phyloP scores from a whole-genome alignment of 2,888 invertebrate genomes.

The Dryococelus australis region DNA sequence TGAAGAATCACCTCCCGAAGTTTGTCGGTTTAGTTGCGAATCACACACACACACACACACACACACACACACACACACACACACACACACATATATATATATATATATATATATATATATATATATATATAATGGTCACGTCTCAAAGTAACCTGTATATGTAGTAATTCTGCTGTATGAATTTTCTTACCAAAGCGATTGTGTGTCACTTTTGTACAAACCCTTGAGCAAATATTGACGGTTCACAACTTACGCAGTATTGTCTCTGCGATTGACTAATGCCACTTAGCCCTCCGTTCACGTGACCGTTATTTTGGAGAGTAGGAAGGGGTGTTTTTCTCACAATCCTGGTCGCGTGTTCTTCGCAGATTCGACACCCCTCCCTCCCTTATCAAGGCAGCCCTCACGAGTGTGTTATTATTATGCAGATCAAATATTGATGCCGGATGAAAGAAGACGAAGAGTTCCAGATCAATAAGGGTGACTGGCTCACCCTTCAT shows the following conservation, averaged over 20 bases:
- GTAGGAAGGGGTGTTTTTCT: neutral
- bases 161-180: too few relatives aligned
- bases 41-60: too few relatives aligned
- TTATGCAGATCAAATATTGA: conserved; percentile 62
- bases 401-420: conserved; percentile 55
- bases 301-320: conserved; percentile 24
- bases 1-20: too few relatives aligned
- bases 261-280: conserved; percentile 44
- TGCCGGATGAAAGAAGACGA: conserved; percentile 51
- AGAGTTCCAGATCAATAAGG: conserved; percentile 56
- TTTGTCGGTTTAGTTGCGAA: too few relatives aligned
- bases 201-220: neutral
- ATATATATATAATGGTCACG: too few relatives aligned
- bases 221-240: neutral
- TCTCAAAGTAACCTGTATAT: too few relatives aligned
- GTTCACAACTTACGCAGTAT: conserved; percentile 24
- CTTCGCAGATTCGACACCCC: conserved; percentile 38
- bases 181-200: too few relatives aligned
- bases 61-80: too few relatives aligned
- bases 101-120: too few relatives aligned
- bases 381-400: conserved; percentile 38
- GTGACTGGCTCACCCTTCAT: neutral
- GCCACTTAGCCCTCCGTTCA: conserved; percentile 32
- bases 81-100: too few relatives aligned
- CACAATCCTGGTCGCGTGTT: conserved; percentile 42